A percentile compares a stretch with the other conserved stretches of the same genome.
phyloP scores from a whole-genome alignment of 2,888 invertebrate genomes.

The Caradrina kadenii region DNA sequence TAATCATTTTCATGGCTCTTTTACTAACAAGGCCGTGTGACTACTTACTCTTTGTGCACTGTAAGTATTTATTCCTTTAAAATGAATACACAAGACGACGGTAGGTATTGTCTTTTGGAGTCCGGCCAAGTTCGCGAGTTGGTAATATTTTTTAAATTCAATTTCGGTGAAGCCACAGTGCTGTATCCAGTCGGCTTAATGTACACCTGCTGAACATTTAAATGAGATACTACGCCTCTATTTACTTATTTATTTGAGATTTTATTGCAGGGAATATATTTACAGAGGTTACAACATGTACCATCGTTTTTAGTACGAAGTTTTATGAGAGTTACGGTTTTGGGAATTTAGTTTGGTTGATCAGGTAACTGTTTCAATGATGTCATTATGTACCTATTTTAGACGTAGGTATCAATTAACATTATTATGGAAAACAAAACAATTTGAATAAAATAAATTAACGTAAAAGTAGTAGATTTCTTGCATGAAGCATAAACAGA shows the following conservation, averaged over 20 bases:
- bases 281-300: constrained; percentile 22
- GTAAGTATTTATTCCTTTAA: constrained; percentile 84
- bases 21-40: constrained; percentile 73
- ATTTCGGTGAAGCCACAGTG: constrained; percentile 88
- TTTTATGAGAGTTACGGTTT: not conserved
- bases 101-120: constrained; percentile 88
- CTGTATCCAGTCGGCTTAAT: constrained; percentile 88
- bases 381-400: not conserved
- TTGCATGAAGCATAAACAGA: too few species aligned
- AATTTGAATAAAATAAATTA: not conserved
- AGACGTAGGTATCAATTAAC: not conserved
- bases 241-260: constrained; percentile 79
- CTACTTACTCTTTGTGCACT: constrained; percentile 70
- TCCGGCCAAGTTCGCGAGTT: constrained; percentile 86
- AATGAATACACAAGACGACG: constrained; percentile 86
- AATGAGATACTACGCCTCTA: constrained; percentile 85
- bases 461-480: too few species aligned
- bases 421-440: not conserved
- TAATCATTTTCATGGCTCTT: constrained; percentile 50
- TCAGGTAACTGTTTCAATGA: not conserved
- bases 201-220: constrained; percentile 89
- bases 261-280: constrained; percentile 71
- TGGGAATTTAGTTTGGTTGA: not conserved
- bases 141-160: constrained; percentile 91
- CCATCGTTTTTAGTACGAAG: not conserved